Evolutionary conservation across 1,140 invertebrate genomes (phyloP).

Genomic region (Tetramorium parvispinum): DNA sequence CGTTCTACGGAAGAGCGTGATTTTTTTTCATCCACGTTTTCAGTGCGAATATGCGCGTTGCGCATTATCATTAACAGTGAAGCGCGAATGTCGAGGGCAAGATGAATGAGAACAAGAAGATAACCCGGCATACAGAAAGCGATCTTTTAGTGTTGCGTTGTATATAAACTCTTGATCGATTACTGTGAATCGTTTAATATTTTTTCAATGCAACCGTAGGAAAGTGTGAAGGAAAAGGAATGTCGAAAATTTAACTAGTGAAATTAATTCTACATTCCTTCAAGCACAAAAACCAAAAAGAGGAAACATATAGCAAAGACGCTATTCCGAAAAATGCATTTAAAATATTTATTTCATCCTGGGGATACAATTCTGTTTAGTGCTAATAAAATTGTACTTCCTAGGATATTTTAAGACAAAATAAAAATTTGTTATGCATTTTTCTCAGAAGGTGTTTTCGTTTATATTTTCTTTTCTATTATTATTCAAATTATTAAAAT

Average conservation of each 20-base stretch:
- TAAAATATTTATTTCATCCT: conserved; percentile 15
- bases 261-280: not conserved
- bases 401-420: not conserved
- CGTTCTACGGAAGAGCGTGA: not conserved
- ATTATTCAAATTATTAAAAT: not conserved
- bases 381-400: not conserved
- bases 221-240: not conserved
- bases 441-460: not conserved
- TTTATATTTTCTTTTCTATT: not conserved
- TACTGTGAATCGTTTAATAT: not conserved
- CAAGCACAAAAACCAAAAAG: not conserved
- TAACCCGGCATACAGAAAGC: not conserved
- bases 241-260: not conserved
- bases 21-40: not conserved
- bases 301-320: not conserved
- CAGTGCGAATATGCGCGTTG: not conserved
- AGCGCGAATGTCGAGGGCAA: not conserved
- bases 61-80: not conserved
- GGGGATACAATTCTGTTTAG: not conserved
- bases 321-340: not conserved
- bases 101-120: not conserved
- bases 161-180: not conserved
- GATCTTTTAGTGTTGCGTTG: not conserved
- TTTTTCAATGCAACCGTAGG: not conserved
- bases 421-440: not conserved